Percentiles rank a stretch among this genome's conserved stretches.
These are phyloP conservation scores for Amblyjoppa proteus DNA, from an alignment of 2,888 invertebrate species.

Conservation along the genomic window DNA sequence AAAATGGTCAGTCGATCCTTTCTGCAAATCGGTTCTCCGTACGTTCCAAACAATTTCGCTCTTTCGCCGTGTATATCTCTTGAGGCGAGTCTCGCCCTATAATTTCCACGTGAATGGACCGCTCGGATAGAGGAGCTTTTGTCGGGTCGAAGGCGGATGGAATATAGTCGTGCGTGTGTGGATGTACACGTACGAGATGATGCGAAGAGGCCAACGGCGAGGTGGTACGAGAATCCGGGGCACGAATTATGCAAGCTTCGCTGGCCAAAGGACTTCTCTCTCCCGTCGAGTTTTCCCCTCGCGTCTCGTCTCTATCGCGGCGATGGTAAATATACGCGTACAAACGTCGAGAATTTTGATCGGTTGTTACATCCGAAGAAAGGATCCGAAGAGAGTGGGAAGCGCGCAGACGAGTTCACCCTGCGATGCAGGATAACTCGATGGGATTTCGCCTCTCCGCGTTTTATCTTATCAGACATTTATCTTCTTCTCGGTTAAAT, in stretches of 20 bases:
- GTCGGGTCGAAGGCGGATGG: conserved; percentile 65
- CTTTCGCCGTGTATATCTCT: conserved; percentile 3
- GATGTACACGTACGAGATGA: conserved; percentile 7
- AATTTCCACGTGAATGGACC: conserved; percentile 82
- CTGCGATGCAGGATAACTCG: conserved; percentile 59
- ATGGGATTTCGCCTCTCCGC: conserved; percentile 39
- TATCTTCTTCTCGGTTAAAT: conserved; percentile 48
- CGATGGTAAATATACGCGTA: conserved; percentile 47
- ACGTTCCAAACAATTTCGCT: conserved; percentile 36
- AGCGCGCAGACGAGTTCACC: conserved; percentile 30
- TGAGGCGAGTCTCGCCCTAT: conserved; percentile 70
- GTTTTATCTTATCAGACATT: conserved; percentile 48
- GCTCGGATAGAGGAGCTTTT: conserved; percentile 69
- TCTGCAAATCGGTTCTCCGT: conserved; percentile 6
- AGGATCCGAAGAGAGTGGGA: conserved; percentile 18
- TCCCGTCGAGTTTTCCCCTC: conserved; percentile 36
- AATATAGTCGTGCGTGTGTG: not conserved
- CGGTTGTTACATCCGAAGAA: conserved; percentile 75
- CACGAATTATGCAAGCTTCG: conserved; percentile 83
- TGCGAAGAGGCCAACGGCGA: conserved; percentile 7
- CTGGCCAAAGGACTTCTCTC: conserved; percentile 83
- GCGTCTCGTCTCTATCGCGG: conserved; percentile 17
- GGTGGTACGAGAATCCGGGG: conserved; percentile 53
- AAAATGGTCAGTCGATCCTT: not conserved
- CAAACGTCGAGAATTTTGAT: conserved; percentile 72